Evolutionary conservation across 2,113 vertebrate species (phyloP).

Genomic region (Eulemur macaco): DNA sequence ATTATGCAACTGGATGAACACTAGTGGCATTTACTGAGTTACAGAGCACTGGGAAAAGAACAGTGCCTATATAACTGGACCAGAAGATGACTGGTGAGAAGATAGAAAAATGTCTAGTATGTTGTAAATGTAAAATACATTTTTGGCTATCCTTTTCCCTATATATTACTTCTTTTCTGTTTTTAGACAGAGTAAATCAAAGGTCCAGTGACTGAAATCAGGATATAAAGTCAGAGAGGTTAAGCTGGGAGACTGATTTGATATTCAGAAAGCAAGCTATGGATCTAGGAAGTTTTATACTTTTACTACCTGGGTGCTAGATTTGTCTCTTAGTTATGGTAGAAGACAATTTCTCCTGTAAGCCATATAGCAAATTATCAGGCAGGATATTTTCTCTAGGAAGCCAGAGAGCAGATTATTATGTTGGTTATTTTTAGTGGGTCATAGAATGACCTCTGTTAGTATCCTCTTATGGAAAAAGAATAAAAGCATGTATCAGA

Average conservation of each 20-base stretch:
- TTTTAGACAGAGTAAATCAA: neutral
- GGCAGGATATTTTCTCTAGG: constrained; percentile 14
- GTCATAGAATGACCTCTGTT: neutral
- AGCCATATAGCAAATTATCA: neutral
- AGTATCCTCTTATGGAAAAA: neutral
- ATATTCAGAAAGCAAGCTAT: neutral
- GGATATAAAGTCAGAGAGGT: neutral
- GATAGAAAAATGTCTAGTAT: neutral
- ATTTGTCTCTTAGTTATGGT: neutral
- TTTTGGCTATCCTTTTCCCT: neutral
- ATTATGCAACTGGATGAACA: neutral
- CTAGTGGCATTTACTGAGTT: neutral
- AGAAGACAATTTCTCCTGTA: constrained; percentile 19
- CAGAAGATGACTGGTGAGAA: neutral
- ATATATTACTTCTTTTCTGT: neutral
- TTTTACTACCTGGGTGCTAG: neutral
- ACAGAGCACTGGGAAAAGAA: neutral
- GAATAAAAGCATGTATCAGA: neutral
- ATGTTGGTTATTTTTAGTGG: neutral
- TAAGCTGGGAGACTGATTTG: neutral
- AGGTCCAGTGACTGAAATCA: neutral
- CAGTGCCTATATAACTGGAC: neutral
- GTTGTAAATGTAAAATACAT: neutral
- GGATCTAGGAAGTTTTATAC: neutral
- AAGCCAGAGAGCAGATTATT: neutral